Conservation (phyloP, 2,113 vertebrate species). For the Spea bombifrons region DNA sequence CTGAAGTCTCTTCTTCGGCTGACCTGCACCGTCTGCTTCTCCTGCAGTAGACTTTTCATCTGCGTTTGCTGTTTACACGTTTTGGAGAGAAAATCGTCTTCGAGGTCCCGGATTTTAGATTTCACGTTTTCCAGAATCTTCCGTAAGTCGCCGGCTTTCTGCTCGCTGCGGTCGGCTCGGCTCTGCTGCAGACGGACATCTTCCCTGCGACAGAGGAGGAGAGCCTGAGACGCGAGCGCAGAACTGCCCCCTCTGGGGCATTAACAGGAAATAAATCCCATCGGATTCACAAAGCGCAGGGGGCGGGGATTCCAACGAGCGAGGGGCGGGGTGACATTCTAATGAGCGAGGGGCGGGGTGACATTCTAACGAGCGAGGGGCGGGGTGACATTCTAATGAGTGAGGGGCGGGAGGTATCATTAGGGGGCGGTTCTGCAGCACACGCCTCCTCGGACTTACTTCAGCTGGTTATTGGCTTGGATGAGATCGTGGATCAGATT, state of each 20-base stretch:
- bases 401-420: no score
- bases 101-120: conserved; percentile 77
- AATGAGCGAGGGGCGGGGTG: no score
- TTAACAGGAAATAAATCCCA: no score
- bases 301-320: no score
- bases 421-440: no score
- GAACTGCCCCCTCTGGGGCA: no score
- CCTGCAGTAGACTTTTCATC: conserved; percentile 70
- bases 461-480: conserved; percentile 74
- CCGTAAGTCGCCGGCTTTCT: conserved; percentile 74
- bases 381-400: no score
- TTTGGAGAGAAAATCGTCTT: conserved; percentile 76
- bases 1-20: background rate
- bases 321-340: no score
- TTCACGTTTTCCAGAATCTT: conserved; percentile 72
- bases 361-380: no score
- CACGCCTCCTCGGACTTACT: conserved; percentile 61
- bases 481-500: conserved; percentile 78
- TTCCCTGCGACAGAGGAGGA: conserved; percentile 67
- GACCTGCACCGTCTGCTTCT: conserved; percentile 70
- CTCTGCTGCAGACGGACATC: conserved; percentile 67
- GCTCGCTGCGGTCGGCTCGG: conserved; percentile 65
- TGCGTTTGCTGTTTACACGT: conserved; percentile 68
- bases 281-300: no score
- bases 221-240: no score